A percentile compares a stretch with the other conserved stretches of the same genome.
Conservation (phyloP, 2,888 invertebrate species). For the Atrina japonica region DNA sequence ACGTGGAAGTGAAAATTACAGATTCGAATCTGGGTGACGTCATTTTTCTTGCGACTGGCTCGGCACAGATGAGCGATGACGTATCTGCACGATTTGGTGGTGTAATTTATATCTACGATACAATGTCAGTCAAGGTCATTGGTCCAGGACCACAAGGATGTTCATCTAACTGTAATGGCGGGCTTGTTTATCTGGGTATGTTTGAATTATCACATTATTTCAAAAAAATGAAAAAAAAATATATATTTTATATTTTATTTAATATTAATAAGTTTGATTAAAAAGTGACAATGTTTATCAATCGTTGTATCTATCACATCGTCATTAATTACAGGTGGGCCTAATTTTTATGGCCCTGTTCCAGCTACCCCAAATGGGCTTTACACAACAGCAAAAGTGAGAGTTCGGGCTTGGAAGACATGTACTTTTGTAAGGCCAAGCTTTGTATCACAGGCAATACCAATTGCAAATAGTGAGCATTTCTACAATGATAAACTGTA, state of each 20-base stretch:
- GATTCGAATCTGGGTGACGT: slow-evolving; percentile 8
- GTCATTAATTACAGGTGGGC: slow-evolving; percentile 18
- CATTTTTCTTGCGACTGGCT: slow-evolving; percentile 29
- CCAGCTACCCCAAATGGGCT: slow-evolving; percentile 4
- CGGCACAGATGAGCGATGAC: slow-evolving; percentile 29
- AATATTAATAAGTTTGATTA: too few species aligned
- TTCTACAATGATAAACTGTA: too few species aligned
- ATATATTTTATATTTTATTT: too few species aligned
- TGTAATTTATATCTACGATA: slow-evolving; percentile 36
- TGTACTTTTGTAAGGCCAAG: slow-evolving; percentile 36
- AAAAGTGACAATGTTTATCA: background rate
- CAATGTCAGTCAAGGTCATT: slow-evolving; percentile 26
- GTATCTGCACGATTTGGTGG: slow-evolving; percentile 26
- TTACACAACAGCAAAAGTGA: slow-evolving; percentile 22
- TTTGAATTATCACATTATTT: too few species aligned
- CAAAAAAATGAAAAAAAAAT: too few species aligned
- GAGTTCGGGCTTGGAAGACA: slow-evolving; percentile 30
- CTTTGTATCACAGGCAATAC: too few species aligned
- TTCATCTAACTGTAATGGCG: slow-evolving; percentile 26
- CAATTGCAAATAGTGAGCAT: too few species aligned
- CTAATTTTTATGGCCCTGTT: slow-evolving; percentile 5
- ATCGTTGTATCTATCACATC: background rate
- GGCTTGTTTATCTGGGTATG: slow-evolving; percentile 36
- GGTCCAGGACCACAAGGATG: slow-evolving; percentile 28
- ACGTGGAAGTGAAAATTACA: slow-evolving; percentile 31